phyloP scores from a whole-genome alignment of 1,140 invertebrate species.

The Eciton burchellii region DNA sequence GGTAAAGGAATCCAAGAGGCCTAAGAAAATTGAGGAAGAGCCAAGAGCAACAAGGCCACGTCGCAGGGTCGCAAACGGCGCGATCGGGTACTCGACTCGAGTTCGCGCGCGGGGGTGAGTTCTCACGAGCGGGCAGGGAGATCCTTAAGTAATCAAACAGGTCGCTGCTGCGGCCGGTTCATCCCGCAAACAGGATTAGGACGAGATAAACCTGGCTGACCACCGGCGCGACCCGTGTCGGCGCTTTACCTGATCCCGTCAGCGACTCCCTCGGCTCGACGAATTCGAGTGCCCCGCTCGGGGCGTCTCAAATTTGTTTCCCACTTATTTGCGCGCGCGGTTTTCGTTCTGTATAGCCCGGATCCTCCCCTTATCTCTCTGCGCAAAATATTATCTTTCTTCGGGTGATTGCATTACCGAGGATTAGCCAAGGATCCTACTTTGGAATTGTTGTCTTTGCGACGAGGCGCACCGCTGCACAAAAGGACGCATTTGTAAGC shows the following conservation, averaged over 20 bases:
- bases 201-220: conserved; percentile 3
- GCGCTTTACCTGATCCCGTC: neutral
- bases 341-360: conserved; percentile 1
- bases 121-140: neutral
- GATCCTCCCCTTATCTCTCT: neutral
- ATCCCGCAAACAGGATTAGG: conserved; percentile 36
- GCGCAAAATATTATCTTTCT: neutral
- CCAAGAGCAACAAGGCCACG: neutral
- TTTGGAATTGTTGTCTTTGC: neutral
- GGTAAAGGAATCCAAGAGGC: neutral
- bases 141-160: conserved; percentile 41
- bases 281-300: too few relatives aligned
- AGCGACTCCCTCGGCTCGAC: neutral
- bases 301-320: conserved; percentile 43
- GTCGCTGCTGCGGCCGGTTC: neutral
- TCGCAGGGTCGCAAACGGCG: neutral
- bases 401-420: neutral
- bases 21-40: neutral
- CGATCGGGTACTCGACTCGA: neutral
- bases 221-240: neutral
- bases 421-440: neutral
- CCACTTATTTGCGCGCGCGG: neutral
- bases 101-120: too few relatives aligned
- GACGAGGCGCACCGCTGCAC: neutral
- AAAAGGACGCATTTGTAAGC: neutral